These are phyloP conservation scores for Capromys pilorides DNA, from an alignment of 2,797 vertebrate genomes.

Conservation along the genomic window DNA sequence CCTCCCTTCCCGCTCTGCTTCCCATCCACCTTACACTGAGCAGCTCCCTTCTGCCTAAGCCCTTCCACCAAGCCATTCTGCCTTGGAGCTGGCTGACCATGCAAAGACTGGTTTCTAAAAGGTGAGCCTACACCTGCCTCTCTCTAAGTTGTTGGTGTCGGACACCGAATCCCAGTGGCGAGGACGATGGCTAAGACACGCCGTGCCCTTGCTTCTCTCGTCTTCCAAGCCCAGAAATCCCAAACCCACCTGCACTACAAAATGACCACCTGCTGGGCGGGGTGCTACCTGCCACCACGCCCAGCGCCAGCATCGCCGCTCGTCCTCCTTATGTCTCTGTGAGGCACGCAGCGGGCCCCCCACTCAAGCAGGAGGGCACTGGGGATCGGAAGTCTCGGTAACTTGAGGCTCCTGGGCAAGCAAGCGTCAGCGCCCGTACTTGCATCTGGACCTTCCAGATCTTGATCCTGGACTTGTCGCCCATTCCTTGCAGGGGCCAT, in stretches of 20 bases:
- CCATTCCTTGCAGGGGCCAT: background rate
- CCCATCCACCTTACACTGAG: background rate
- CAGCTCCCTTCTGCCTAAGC: background rate
- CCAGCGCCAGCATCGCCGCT: background rate
- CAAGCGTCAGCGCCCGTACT: no score
- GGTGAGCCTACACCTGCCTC: background rate
- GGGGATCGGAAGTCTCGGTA: background rate
- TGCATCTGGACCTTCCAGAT: background rate
- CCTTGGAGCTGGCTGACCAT: background rate
- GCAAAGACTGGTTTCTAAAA: background rate
- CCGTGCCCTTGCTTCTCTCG: background rate
- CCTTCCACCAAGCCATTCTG: background rate
- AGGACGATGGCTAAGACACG: background rate
- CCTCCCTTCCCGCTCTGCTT: background rate
- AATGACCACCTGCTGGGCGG: background rate
- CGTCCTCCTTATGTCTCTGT: background rate
- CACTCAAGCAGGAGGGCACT: background rate
- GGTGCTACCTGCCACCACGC: background rate
- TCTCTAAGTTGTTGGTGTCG: background rate
- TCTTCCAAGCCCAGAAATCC: background rate
- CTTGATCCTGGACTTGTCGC: background rate
- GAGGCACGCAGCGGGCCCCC: background rate
- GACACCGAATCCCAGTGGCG: background rate
- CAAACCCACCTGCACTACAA: background rate
- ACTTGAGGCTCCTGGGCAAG: background rate